Percentiles rank a stretch among this genome's conserved stretches.
Evolutionary conservation across 2,888 invertebrate genomes (phyloP).

Genomic region (Meta bourneti): DNA sequence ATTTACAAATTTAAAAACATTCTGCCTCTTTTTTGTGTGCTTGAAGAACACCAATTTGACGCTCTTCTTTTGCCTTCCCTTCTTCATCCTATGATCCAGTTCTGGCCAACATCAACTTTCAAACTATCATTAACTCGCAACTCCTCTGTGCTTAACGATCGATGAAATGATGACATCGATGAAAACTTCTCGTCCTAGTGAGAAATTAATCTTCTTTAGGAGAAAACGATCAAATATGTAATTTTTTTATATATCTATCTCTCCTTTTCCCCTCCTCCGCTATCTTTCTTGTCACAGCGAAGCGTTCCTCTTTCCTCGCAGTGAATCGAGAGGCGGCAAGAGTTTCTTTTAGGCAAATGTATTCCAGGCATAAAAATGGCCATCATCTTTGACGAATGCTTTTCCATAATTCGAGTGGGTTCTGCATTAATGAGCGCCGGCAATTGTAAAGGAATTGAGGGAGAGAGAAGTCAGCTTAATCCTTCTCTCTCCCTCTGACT

Average conservation of each 20-base stretch:
- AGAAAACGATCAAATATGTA: background rate
- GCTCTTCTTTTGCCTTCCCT: constrained; percentile 6
- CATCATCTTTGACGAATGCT: constrained; percentile 65
- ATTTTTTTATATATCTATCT: background rate
- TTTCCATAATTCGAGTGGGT: constrained; percentile 68
- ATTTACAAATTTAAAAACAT: constrained; percentile 17
- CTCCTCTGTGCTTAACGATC: constrained; percentile 46
- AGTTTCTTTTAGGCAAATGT: constrained; percentile 47
- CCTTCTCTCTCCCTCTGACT: constrained; percentile 42
- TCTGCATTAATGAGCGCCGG: constrained; percentile 67
- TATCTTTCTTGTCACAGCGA: constrained; percentile 34
- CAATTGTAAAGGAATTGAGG: constrained; percentile 66
- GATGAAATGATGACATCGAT: constrained; percentile 40
- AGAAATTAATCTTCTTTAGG: constrained; percentile 66
- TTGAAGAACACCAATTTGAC: constrained; percentile 23
- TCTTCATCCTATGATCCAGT: background rate
- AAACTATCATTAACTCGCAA: constrained; percentile 23
- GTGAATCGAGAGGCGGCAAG: background rate
- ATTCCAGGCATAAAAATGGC: constrained; percentile 50
- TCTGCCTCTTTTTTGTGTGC: background rate
- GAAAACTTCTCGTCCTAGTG: constrained; percentile 12
- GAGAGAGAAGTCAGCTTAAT: constrained; percentile 54
- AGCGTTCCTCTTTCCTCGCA: constrained; percentile 8
- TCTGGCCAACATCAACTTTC: constrained; percentile 9
- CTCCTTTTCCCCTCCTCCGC: background rate